Conservation (phyloP, 2,888 invertebrate genomes). For the Eupithecia subfuscata region DNA sequence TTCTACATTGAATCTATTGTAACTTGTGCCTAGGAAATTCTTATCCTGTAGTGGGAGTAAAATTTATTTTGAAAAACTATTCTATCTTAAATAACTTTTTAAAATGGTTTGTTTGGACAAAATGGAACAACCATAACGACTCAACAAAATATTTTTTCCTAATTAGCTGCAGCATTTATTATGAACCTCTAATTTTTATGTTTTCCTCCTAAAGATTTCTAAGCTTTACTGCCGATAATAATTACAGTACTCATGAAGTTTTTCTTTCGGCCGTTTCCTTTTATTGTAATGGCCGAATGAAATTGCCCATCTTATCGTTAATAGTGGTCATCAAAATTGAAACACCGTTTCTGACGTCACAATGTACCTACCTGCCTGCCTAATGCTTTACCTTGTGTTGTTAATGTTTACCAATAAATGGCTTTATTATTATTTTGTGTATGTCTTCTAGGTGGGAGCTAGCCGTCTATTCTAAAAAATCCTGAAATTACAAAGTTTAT, state of each 20-base stretch:
- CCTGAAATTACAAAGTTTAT: neutral
- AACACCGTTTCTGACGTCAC: slow-evolving; percentile 18
- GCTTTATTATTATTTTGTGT: neutral
- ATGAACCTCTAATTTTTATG: neutral
- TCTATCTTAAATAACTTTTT: neutral
- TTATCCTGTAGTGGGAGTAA: neutral
- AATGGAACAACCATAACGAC: neutral
- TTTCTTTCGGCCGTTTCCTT: slow-evolving; percentile 29
- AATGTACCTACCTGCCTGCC: neutral
- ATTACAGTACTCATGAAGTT: slow-evolving; percentile 21
- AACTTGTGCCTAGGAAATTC: neutral
- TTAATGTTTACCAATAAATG: neutral
- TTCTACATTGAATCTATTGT: too few relatives aligned
- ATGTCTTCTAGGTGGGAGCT: neutral
- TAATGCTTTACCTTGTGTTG: neutral
- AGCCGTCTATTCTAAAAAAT: neutral
- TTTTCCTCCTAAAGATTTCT: slow-evolving; percentile 14
- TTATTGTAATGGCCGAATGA: slow-evolving; percentile 29
- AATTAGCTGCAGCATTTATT: neutral
- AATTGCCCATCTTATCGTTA: slow-evolving; percentile 26
- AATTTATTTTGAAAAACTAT: too few relatives aligned
- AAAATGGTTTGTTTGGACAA: too few relatives aligned
- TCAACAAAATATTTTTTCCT: neutral
- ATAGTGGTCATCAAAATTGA: slow-evolving; percentile 23
- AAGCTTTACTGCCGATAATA: slow-evolving; percentile 24